Evolutionary conservation across 2,888 invertebrate genomes (phyloP), one percentile per base, ranked within the genome.

Genomic region (Andrena flavipes): DNA sequence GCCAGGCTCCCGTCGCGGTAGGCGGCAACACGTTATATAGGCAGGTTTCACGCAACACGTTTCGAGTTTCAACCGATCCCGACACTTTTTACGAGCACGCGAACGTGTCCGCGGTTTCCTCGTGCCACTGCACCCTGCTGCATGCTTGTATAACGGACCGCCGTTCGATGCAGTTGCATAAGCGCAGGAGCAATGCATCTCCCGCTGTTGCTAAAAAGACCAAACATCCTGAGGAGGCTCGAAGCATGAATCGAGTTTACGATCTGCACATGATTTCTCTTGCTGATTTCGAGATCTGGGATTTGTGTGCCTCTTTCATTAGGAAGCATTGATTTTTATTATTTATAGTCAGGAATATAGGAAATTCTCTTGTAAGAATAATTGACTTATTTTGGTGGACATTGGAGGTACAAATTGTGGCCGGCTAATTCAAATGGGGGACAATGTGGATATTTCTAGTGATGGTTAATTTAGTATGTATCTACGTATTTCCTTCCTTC

Each of bases 61-160:
- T 85, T 92, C 89, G 90, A 88, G 86, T 92, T 92, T 90, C 92
- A 90, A 89, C 86, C 88, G 84, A 90, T 84, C 83, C 62, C 73
- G 74, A 69, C 73, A 60, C 64, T 87, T 89, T 89, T 91, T 89
- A 82, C 87, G 81, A 76, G 86, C 77, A 80, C 81, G 74, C 77
- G 76, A 76, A 77, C 76, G 81, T 56, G 56, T 83, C 79, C 86
- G 86, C 85, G 88, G 88, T 91, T 91, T 89, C 84, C 88, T 87
- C 81, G 86, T 87, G 76, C 59, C 80, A 59, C 75, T 76, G 79
- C 76, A 73, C 80, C 87, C 85, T 89, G 87, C 84, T 83, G 84
- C 85, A 88, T 88, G 87, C 87, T 90, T 85, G 84, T 82, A 76
- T 91, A 92, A 91, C 91, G 91, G 91, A 75, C 68, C 80, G 80